phyloP scores from a whole-genome alignment of 2,888 invertebrate species.

The Cantharis lateralis region DNA sequence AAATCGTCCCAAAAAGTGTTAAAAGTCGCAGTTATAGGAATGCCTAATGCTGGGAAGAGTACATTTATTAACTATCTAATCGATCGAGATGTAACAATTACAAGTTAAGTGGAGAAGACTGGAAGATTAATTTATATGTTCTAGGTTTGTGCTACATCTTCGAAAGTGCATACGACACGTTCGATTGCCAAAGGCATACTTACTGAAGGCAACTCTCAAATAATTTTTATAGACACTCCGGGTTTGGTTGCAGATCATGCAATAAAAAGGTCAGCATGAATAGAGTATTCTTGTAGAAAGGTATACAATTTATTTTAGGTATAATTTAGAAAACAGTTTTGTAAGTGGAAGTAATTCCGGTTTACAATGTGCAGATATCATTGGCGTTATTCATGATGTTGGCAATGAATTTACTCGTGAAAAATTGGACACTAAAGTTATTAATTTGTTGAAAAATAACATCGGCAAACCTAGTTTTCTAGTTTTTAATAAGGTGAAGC shows the following conservation, averaged over 20 bases:
- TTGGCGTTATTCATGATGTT: constrained; percentile 87
- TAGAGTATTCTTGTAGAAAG: background rate
- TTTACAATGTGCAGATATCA: constrained; percentile 73
- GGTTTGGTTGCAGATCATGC: constrained; percentile 79
- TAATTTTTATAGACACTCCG: constrained; percentile 92
- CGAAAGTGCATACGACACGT: constrained; percentile 90
- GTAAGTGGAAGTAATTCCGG: constrained; percentile 64
- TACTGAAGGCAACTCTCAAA: constrained; percentile 77
- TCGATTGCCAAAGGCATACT: constrained; percentile 73
- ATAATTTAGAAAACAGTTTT: constrained; percentile 63
- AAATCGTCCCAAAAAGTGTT: background rate
- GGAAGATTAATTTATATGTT: constrained; percentile 32
- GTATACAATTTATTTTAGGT: constrained; percentile 49
- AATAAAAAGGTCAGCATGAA: constrained; percentile 63
- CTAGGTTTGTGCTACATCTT: constrained; percentile 88
- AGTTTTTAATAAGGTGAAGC: constrained; percentile 84
- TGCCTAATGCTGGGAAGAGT: constrained; percentile 96
- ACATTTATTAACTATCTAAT: constrained; percentile 88
- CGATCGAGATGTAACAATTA: constrained; percentile 69
- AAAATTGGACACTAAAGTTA: constrained; percentile 69
- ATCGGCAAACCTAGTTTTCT: constrained; percentile 70
- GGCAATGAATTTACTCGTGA: constrained; percentile 72
- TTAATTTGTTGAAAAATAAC: constrained; percentile 69
- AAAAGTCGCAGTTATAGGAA: constrained; percentile 85
- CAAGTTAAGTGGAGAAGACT: background rate